Percentiles rank a stretch among this genome's conserved stretches.
phyloP scores from a whole-genome alignment of 2,113 vertebrate species.

The Psilopsiagon aurifrons region DNA sequence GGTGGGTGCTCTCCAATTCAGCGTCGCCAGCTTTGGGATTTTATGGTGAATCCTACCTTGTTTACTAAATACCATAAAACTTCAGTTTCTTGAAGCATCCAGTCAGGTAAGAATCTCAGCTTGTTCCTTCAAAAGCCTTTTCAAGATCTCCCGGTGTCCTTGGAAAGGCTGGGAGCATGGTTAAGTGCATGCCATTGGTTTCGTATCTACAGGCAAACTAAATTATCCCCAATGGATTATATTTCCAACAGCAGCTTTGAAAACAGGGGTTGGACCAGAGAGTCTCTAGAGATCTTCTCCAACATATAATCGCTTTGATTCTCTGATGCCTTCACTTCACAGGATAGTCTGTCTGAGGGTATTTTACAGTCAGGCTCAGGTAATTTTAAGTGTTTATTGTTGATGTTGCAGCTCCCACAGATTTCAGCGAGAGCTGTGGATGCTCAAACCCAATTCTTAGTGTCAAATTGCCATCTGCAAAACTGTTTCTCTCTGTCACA shows the following conservation, averaged over 20 bases:
- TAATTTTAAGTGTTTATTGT: neutral
- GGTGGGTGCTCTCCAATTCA: neutral
- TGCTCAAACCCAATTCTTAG: neutral
- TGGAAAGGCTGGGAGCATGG: neutral
- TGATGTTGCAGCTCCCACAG: neutral
- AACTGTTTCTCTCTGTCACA: neutral
- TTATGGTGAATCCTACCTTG: neutral
- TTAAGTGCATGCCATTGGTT: neutral
- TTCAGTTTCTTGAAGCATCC: neutral
- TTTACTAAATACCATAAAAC: neutral
- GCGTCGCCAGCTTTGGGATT: neutral
- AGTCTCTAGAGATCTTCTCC: neutral
- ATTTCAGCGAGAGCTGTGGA: neutral
- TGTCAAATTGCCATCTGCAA: neutral
- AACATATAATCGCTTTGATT: neutral
- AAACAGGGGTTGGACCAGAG: neutral
- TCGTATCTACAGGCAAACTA: neutral
- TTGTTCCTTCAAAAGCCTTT: neutral
- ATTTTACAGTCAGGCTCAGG: neutral
- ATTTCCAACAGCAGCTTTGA: neutral
- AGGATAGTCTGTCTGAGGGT: neutral
- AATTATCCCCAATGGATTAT: neutral
- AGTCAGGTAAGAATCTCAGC: neutral
- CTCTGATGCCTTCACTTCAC: neutral
- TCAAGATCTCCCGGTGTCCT: neutral